Evolutionary conservation across 2,113 vertebrate genomes (phyloP).

Genomic region (Vicugna pacos): DNA sequence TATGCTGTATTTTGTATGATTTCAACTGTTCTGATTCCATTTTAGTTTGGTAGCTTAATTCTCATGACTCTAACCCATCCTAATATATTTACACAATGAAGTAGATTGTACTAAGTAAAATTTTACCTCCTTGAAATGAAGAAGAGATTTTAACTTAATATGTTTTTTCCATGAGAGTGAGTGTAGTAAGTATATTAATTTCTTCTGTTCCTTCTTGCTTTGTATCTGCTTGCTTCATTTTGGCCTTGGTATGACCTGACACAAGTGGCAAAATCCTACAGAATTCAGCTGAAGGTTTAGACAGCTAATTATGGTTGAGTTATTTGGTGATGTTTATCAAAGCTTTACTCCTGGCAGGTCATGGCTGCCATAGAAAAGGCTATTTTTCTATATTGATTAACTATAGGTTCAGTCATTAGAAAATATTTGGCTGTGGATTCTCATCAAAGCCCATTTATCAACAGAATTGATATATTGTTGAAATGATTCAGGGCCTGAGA

Average conservation of each 20-base stretch:
- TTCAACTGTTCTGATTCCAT: conserved; percentile 64
- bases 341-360: conserved; percentile 61
- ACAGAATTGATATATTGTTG: conserved; percentile 68
- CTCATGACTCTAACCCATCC: conserved; percentile 51
- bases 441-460: conserved; percentile 82
- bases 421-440: conserved; percentile 70
- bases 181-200: neutral
- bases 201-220: conserved; percentile 47
- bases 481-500: conserved; percentile 8
- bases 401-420: conserved; percentile 61
- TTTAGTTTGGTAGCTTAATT: conserved; percentile 75
- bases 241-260: neutral
- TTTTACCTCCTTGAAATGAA: neutral
- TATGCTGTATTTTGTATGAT: conserved; percentile 57
- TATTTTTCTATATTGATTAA: conserved; percentile 77
- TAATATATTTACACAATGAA: neutral
- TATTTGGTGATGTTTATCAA: conserved; percentile 71
- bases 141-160: conserved; percentile 1
- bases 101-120: neutral
- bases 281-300: conserved; percentile 45
- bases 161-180: neutral
- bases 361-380: conserved; percentile 59
- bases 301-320: conserved; percentile 77
- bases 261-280: neutral
- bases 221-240: conserved; percentile 60